These are phyloP conservation scores for Emys orbicularis DNA, from an alignment of 2,797 vertebrate genomes.

Conservation along the genomic window DNA sequence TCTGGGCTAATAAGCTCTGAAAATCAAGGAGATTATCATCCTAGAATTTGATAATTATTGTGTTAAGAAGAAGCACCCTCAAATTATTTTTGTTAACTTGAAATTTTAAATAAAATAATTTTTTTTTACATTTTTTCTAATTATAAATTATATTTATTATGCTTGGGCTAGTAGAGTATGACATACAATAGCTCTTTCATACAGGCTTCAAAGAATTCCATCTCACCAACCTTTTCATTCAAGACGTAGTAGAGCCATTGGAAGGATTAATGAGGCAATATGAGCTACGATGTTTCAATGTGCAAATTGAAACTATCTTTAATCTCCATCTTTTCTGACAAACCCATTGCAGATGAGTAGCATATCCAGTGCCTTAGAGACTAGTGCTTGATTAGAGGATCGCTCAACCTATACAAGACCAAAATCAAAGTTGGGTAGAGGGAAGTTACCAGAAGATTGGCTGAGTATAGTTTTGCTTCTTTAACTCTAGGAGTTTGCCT, in stretches of 20 bases:
- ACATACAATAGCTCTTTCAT: not conserved
- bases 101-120: not conserved
- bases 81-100: not conserved
- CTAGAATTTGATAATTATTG: not conserved
- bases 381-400: not conserved
- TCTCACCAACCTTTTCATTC: slow-evolving; percentile 1
- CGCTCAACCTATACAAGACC: not conserved
- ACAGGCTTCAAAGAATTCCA: not conserved
- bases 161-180: not conserved
- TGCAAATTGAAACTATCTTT: not conserved
- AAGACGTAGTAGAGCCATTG: not conserved
- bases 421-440: not conserved
- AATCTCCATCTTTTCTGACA: not conserved
- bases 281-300: not conserved
- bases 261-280: not conserved
- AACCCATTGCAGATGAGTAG: not conserved
- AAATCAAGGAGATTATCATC: not conserved
- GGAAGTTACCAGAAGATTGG: not conserved
- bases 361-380: not conserved
- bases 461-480: not conserved
- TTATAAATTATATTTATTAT: not conserved
- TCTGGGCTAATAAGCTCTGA: not conserved
- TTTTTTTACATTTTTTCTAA: not conserved
- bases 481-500: not conserved
- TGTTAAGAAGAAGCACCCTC: not conserved